Evolutionary conservation across 1,140 invertebrate species (phyloP).

Genomic region (Pseudomyrmex concolor): DNA sequence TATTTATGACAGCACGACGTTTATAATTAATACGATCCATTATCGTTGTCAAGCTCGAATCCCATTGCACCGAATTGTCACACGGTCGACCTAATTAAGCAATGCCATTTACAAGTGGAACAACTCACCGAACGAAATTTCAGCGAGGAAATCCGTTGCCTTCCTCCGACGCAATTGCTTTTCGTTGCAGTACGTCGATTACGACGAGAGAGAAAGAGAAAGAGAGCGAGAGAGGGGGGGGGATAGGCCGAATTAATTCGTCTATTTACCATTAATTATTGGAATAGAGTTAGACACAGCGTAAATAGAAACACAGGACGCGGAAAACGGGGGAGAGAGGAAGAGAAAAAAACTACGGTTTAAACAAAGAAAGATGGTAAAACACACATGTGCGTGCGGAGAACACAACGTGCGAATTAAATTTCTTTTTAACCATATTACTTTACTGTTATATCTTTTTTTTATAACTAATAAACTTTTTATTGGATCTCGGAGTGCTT

Average conservation of each 20-base stretch:
- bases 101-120: constrained; percentile 65
- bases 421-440: too few species aligned
- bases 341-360: too few species aligned
- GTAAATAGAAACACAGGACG: neutral
- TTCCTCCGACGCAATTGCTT: constrained; percentile 13
- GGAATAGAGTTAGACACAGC: neutral
- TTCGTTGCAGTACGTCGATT: constrained; percentile 1
- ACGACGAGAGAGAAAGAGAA: neutral
- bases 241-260: constrained; percentile 19
- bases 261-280: constrained; percentile 22
- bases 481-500: neutral
- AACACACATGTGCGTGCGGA: too few species aligned
- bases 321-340: too few species aligned
- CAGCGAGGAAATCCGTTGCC: constrained; percentile 46
- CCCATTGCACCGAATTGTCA: constrained; percentile 68
- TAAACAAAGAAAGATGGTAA: too few species aligned
- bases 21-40: constrained; percentile 71
- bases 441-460: too few species aligned
- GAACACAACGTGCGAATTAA: too few species aligned
- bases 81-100: constrained; percentile 72
- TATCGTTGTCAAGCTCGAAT: constrained; percentile 66
- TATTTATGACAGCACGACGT: constrained; percentile 63
- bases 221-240: neutral
- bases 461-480: too few species aligned
- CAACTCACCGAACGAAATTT: constrained; percentile 52